Conservation (phyloP, 2,888 invertebrate genomes). For the Pollenia labialis region DNA sequence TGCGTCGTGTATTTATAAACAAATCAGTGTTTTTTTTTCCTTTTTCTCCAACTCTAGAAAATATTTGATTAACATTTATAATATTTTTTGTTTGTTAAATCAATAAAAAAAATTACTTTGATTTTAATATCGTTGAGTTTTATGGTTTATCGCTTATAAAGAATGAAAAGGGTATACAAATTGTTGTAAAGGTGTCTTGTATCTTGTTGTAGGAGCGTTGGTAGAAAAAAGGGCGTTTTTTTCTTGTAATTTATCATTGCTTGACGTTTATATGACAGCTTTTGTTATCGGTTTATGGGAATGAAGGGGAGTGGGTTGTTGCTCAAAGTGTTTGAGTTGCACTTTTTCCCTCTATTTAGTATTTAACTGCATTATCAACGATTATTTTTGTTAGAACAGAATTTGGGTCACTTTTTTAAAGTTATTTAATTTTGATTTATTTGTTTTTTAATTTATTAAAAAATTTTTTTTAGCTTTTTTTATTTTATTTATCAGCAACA, state of each 20-base stretch:
- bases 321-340: not conserved
- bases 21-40: conserved; percentile 18
- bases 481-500: not conserved
- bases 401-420: conserved; percentile 34
- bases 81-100: conserved; percentile 43
- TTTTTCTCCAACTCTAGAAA: not conserved
- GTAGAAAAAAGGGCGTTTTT: conserved; percentile 15
- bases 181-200: conserved; percentile 28
- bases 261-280: conserved; percentile 58
- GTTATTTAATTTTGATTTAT: conserved; percentile 15
- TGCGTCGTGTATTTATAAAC: conserved; percentile 21
- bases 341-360: not conserved
- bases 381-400: not conserved
- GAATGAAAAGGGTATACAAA: conserved; percentile 17
- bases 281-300: not conserved
- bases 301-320: not conserved
- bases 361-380: not conserved
- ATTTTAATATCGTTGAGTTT: conserved; percentile 24
- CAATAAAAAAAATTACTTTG: conserved; percentile 47
- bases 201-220: conserved; percentile 18
- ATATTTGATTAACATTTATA: conserved; percentile 57
- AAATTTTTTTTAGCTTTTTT: not conserved
- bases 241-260: conserved; percentile 49
- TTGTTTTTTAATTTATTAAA: not conserved
- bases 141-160: conserved; percentile 33